phyloP scores from a whole-genome alignment of 2,797 vertebrate species.

The Fistularia tabacaria region DNA sequence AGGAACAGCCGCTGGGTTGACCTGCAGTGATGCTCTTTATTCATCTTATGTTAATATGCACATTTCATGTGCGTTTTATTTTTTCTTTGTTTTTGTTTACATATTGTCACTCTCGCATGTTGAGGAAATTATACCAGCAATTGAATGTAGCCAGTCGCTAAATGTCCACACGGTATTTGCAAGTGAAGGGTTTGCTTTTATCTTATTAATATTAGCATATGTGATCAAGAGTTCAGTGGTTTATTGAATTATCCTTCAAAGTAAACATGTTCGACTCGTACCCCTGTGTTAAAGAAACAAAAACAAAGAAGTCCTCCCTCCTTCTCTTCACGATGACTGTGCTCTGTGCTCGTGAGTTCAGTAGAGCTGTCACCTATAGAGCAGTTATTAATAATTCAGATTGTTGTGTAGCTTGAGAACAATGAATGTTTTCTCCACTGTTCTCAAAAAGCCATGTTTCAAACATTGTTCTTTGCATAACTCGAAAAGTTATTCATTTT shows the following conservation, averaged over 20 bases:
- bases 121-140: neutral
- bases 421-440: neutral
- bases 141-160: too few species aligned
- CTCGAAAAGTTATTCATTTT: neutral
- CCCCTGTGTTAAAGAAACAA: slow-evolving; percentile 25
- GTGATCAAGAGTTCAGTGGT: slow-evolving; percentile 26
- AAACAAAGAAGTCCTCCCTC: neutral
- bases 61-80: neutral
- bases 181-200: slow-evolving; percentile 35
- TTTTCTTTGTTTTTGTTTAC: slow-evolving; percentile 1
- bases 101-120: neutral
- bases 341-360: slow-evolving; percentile 6
- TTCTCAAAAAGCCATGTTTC: neutral
- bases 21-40: slow-evolving; percentile 24
- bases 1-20: slow-evolving; percentile 21
- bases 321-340: slow-evolving; percentile 11
- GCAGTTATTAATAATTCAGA: slow-evolving; percentile 5
- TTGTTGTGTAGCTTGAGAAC: too few species aligned
- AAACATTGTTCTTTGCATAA: neutral
- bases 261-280: slow-evolving; percentile 12
- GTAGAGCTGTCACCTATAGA: neutral
- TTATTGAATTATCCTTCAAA: slow-evolving; percentile 36
- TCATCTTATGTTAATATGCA: slow-evolving; percentile 8
- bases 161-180: too few species aligned
- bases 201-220: slow-evolving; percentile 51